Base-by-base conservation (phyloP, 2,888 invertebrate genomes). In the Iphiclides podalirius region DNA sequence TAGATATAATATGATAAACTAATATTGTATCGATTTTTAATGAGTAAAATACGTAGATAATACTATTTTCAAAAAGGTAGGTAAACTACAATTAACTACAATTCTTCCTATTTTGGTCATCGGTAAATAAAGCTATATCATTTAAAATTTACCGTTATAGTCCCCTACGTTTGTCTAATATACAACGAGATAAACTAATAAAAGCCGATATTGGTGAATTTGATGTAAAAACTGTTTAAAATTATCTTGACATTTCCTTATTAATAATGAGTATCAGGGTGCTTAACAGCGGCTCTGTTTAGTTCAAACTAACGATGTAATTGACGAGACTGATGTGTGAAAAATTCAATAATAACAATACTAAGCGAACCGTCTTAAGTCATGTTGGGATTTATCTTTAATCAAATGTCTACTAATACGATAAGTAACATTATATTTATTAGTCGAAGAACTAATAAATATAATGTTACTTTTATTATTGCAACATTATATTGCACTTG, bases 41-140 rank as follows among this genome's bases (percentile, higher is more conserved):
- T 43, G 16, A 42, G 23, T 35, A 46, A 16, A 28, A 40, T 33
- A 38, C 16, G 28, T 9, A 26, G 9, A 33, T 38, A 39, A 40
- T 23, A 34, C n/a, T 46, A 37, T 20, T 20, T 46, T 44, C 41
- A 8, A 31, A 31, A 13, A 28, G 41, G 34, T 28, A 14, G 35
- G 17, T 13, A 37, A 23, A 47, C 20, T 28, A 38, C 37, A 23
- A 58, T 69, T 67, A 12, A 59, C 67, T 71, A 69, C 48, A 52
- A 54, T 66, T 65, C 60, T 57, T 38, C 52, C 56, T 63, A 64
- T 57, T 50, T 75, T 73, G 75, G 75, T 75, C 75, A 59, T 67
- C 60, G 58, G 64, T 63, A 61, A 59, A 63, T 66, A 66, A 64
- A 63, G 63, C 62, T 66, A 64, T 52, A 52, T 48, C 46, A 37